phyloP scores from a whole-genome alignment of 2,797 vertebrate species.

The Anguilla megastoma region DNA sequence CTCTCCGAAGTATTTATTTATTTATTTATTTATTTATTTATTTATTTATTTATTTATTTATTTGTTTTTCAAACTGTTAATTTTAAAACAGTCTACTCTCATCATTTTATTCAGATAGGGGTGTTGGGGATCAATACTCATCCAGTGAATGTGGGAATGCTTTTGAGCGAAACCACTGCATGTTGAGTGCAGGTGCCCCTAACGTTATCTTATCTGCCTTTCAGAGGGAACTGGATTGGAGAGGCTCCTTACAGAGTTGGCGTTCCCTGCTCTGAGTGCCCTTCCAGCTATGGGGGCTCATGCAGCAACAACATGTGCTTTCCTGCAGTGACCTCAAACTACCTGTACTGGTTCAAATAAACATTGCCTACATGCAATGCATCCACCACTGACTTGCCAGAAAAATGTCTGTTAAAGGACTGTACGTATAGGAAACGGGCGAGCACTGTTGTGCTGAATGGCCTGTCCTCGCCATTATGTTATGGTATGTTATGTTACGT shows the following conservation, averaged over 20 bases:
- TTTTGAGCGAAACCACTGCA: background rate
- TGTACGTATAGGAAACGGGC: constrained; percentile 57
- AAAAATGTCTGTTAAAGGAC: constrained; percentile 65
- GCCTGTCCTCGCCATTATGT: no score
- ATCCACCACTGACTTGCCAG: constrained; percentile 56
- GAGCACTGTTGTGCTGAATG: no score
- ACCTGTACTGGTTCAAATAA: constrained; percentile 99
- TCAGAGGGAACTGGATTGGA: constrained; percentile 98
- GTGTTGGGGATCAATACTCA: background rate
- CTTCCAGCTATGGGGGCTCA: constrained; percentile 93
- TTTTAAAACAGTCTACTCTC: background rate
- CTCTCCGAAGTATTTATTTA: constrained; percentile 88
- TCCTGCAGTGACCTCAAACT: constrained; percentile 94
- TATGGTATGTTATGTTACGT: no score
- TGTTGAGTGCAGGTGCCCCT: background rate
- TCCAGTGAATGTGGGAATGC: background rate
- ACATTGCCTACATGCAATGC: constrained; percentile 45
- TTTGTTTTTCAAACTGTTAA: background rate
- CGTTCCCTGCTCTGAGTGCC: constrained; percentile 94
- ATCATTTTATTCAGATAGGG: background rate
- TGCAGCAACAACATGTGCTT: constrained; percentile 98
- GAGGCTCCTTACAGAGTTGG: constrained; percentile 99
- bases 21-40: background rate
- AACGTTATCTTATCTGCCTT: constrained; percentile 47
- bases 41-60: background rate